These are phyloP conservation scores for Pluvianellus socialis DNA, from an alignment of 2,113 vertebrate species.

Conservation along the genomic window DNA sequence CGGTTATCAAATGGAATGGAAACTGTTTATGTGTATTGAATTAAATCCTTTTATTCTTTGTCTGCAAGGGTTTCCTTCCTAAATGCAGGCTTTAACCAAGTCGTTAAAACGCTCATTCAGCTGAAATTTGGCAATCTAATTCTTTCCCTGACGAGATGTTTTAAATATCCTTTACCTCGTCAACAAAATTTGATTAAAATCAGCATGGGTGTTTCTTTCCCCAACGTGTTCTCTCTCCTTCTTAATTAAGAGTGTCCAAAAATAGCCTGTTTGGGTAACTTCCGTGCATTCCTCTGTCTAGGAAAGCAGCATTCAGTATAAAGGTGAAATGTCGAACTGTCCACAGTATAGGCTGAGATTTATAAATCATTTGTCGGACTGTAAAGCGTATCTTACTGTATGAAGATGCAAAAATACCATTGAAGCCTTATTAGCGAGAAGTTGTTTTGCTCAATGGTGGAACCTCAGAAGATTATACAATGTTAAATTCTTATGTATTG, in stretches of 20 bases:
- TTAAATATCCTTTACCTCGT: constrained; percentile 29
- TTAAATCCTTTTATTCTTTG: background rate
- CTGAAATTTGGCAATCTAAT: constrained; percentile 3
- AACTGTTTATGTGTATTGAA: background rate
- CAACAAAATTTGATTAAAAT: constrained; percentile 40
- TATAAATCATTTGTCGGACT: background rate
- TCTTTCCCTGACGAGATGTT: background rate
- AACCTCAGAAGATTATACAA: background rate
- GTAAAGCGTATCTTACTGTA: background rate
- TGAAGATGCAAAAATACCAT: background rate
- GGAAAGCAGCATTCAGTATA: background rate
- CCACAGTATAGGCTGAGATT: background rate
- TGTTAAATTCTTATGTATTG: background rate
- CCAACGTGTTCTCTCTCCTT: background rate
- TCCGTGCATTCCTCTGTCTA: background rate
- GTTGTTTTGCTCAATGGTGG: background rate
- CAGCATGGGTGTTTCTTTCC: background rate
- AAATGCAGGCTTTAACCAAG: background rate
- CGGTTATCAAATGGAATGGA: background rate
- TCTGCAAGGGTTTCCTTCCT: background rate
- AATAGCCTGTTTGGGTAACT: background rate
- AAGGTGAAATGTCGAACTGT: background rate
- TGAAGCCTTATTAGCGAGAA: background rate
- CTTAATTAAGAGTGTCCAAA: background rate
- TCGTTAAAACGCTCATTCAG: background rate